Evolutionary conservation across 2,888 invertebrate species (phyloP).

Genomic region (Macrophya alboannulata): DNA sequence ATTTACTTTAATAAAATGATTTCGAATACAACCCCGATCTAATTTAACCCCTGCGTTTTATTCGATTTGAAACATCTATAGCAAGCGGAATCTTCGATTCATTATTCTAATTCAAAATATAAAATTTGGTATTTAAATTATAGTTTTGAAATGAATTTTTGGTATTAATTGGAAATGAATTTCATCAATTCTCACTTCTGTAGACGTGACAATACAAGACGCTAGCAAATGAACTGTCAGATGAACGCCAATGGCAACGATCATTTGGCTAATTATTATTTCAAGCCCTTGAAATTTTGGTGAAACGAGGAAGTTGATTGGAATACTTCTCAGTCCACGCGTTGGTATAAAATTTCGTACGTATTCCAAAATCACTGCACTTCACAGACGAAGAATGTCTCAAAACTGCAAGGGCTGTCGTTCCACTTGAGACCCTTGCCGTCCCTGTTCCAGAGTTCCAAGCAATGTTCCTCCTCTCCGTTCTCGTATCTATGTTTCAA

Average conservation of each 20-base stretch:
- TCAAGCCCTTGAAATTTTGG: conserved; percentile 26
- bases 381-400: conserved; percentile 96
- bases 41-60: background rate
- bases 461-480: conserved; percentile 95
- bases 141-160: background rate
- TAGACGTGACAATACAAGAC: background rate
- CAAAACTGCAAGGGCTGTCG: conserved; percentile 96
- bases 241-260: background rate
- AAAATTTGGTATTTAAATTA: background rate
- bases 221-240: background rate
- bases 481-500: conserved; percentile 87
- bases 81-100: background rate
- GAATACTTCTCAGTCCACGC: conserved; percentile 37
- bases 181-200: background rate
- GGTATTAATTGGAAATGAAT: background rate
- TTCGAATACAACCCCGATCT: background rate
- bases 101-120: background rate
- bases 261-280: conserved; percentile 17
- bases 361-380: conserved; percentile 81
- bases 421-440: conserved; percentile 97
- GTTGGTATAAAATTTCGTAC: background rate
- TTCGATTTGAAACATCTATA: background rate
- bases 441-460: conserved; percentile 95
- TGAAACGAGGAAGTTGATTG: conserved; percentile 9
- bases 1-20: background rate